A percentile compares a stretch with the other conserved stretches of the same genome.
Evolutionary conservation across 2,113 vertebrate genomes (phyloP).

Genomic region (Oriolus oriolus): DNA sequence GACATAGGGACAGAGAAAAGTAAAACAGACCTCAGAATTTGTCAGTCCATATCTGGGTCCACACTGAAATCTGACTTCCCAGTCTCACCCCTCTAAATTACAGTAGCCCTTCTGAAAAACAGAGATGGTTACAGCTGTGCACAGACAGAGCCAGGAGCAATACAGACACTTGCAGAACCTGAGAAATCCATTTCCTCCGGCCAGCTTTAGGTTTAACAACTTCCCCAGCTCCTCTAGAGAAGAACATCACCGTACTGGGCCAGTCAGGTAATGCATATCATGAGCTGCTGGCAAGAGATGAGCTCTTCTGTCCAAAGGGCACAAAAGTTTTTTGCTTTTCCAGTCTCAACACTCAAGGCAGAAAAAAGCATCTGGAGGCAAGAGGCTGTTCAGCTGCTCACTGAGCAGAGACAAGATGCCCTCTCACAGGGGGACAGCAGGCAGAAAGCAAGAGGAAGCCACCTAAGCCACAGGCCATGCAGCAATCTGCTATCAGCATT

Average conservation of each 20-base stretch:
- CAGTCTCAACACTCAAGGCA: neutral
- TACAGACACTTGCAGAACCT: neutral
- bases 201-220: neutral
- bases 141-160: neutral
- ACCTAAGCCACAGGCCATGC: neutral
- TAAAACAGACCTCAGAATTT: neutral
- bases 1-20: neutral
- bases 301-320: neutral
- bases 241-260: accelerated
- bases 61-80: neutral
- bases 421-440: neutral
- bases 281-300: neutral
- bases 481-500: neutral
- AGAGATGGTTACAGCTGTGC: neutral
- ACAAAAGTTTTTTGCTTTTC: neutral
- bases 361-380: neutral
- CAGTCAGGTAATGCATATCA: neutral
- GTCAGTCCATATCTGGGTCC: neutral
- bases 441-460: neutral
- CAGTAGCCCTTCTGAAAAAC: neutral
- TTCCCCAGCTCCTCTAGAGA: neutral
- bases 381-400: neutral
- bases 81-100: neutral
- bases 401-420: neutral
- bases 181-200: neutral